phyloP scores from a whole-genome alignment of 2,888 invertebrate genomes.

The Synanthedon myopaeformis region DNA sequence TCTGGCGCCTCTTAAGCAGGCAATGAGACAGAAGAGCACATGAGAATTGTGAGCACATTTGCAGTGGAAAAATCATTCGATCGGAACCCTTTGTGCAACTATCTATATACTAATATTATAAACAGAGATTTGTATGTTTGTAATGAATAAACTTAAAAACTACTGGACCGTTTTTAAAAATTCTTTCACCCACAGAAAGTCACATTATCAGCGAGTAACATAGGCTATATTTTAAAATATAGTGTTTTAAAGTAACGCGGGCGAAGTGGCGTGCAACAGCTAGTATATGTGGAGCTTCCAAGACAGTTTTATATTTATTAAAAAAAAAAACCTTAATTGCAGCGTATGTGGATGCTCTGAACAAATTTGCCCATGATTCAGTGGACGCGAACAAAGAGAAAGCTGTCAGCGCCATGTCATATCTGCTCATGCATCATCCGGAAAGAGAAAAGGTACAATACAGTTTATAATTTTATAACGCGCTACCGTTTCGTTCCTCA shows the following conservation, averaged over 20 bases:
- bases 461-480: not conserved
- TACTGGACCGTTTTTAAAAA: too few species aligned
- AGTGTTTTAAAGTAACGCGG: too few species aligned
- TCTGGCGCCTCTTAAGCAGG: too few species aligned
- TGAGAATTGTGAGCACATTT: too few species aligned
- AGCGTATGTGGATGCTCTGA: conserved; percentile 78
- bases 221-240: too few species aligned
- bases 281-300: not conserved
- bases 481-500: not conserved
- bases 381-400: conserved; percentile 85
- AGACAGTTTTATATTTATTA: not conserved
- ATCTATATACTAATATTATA: not conserved
- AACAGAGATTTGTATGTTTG: too few species aligned
- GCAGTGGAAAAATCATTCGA: too few species aligned
- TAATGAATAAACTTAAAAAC: too few species aligned
- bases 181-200: too few species aligned
- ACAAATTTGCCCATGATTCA: conserved; percentile 80
- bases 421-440: conserved; percentile 80
- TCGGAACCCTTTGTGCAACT: not conserved
- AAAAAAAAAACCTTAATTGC: conserved; percentile 15
- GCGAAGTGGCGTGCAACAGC: not conserved
- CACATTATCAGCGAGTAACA: too few species aligned
- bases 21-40: too few species aligned
- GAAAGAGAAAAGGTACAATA: conserved; percentile 83
- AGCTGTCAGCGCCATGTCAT: conserved; percentile 79